Base-by-base conservation (phyloP, 2,888 invertebrate genomes). In the Sesia bembeciformis region DNA sequence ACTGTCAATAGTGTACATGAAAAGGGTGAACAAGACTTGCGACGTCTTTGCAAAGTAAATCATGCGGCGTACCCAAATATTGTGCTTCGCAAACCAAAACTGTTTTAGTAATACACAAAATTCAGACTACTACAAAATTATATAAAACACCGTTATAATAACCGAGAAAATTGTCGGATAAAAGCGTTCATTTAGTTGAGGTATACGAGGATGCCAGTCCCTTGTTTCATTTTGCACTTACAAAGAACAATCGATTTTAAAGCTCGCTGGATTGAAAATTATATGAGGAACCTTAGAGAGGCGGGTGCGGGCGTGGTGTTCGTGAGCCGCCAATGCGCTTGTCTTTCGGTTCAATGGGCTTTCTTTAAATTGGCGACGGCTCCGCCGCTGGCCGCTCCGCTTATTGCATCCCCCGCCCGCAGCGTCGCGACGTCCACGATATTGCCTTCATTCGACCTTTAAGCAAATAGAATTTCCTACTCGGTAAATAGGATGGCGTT, bases 331-430 rank as follows among this genome's bases (percentile, higher is more conserved):
- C 90, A 88, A 86, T 90, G 87, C 89, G 89, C 90, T 90, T 90
- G 88, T 87, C 89, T 90, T 90, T 87, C 90, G 83, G 89, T 90
- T 90, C 90, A 90, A 76, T 90, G 90, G 86, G 89, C 87, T 90
- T 90, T 90, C 90, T 90, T 90, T 90, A 90, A 90, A 90, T 90
- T 90, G 90, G 86, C 88, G 88, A 86, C 81, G 86, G 86, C 81
- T 80, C 75, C 74, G 79, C 67, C 74, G 79, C 84, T 84, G 79
- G 81, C 81, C 87, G 84, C 83, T 78, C 79, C 81, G 82, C 84
- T 88, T 88, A 88, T 89, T 88, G 87, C 88, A 83, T 81, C 86
- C 81, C 80, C 79, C 76, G 76, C 80, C 84, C 78, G 81, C 80
- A 81, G 78, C 85, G 83, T 74, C 80, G 79, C 84, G 78, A 79